Percentiles rank a stretch among this genome's conserved stretches.
Evolutionary conservation across 2,797 vertebrate species (phyloP).

Genomic region (Onychomys leucogaster): DNA sequence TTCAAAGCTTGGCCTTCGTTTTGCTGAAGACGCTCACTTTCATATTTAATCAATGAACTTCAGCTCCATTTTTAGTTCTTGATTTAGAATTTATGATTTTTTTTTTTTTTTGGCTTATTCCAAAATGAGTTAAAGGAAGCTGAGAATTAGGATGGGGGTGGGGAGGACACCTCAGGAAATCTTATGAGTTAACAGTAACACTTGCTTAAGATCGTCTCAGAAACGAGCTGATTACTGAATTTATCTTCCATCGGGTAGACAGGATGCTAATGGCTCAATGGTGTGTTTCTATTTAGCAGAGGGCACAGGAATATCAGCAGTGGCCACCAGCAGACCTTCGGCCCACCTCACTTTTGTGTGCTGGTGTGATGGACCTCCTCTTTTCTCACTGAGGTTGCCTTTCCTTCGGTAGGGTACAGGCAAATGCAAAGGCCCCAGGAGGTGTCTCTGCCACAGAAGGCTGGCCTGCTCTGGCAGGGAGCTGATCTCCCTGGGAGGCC

Average conservation of each 20-base stretch:
- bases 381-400: not conserved
- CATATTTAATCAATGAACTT: conserved; percentile 81
- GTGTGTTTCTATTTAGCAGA: not conserved
- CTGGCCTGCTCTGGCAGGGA: not conserved
- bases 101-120: conserved; percentile 70
- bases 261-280: not conserved
- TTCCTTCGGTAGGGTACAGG: not conserved
- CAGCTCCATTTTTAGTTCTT: conserved; percentile 66
- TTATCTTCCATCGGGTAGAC: not conserved
- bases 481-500: too few species aligned
- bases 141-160: conserved; percentile 1
- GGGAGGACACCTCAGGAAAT: conserved; percentile 1
- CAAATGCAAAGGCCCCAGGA: not conserved
- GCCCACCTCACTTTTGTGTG: not conserved
- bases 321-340: not conserved
- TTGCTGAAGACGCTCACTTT: conserved; percentile 71
- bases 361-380: not conserved
- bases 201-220: conserved; percentile 21
- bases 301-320: not conserved
- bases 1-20: conserved; percentile 68
- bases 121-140: conserved; percentile 73
- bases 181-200: conserved; percentile 50
- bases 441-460: not conserved
- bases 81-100: conserved; percentile 75
- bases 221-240: conserved; percentile 15